These are phyloP conservation scores for Pteromalus puparum DNA, from an alignment of 1,140 invertebrate species.

Conservation along the genomic window DNA sequence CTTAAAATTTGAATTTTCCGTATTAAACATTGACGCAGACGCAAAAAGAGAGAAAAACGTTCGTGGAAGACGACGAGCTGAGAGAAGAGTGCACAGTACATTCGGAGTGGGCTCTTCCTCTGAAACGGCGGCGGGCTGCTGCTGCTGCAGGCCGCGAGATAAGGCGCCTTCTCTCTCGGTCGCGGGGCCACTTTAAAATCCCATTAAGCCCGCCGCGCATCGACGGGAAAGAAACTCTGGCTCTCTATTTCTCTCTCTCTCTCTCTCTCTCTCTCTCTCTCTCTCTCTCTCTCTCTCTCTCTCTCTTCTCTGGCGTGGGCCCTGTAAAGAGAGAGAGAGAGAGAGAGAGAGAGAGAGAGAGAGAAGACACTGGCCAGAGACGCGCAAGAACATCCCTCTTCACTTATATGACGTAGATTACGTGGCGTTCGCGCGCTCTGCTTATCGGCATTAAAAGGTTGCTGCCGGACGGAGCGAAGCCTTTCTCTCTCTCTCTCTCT, in stretches of 20 bases:
- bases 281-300: too few species aligned
- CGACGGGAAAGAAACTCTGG: neutral
- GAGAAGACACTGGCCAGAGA: slow-evolving; percentile 34
- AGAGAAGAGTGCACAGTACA: neutral
- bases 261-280: too few species aligned
- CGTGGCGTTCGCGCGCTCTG: neutral
- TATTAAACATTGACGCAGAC: neutral
- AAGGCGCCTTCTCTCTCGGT: slow-evolving; percentile 4
- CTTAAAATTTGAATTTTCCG: neutral
- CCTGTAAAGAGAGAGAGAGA: neutral
- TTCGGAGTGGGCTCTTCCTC: slow-evolving; percentile 5
- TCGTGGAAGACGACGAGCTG: neutral
- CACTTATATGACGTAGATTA: slow-evolving; percentile 32
- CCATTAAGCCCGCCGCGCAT: slow-evolving; percentile 41
- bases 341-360: neutral
- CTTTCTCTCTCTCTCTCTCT: too few species aligned
- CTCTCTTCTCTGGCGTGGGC: neutral
- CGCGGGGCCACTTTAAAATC: slow-evolving; percentile 45
- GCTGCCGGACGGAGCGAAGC: neutral
- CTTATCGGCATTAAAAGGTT: slow-evolving; percentile 43
- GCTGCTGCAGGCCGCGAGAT: neutral
- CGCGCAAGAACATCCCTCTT: slow-evolving; percentile 37
- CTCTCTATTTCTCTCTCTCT: neutral
- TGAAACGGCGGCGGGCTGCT: neutral
- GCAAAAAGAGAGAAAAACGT: neutral